Percentiles rank a stretch among this genome's conserved stretches.
Evolutionary conservation across 2,113 vertebrate species (phyloP).

Genomic region (Elaphurus davidianus): DNA sequence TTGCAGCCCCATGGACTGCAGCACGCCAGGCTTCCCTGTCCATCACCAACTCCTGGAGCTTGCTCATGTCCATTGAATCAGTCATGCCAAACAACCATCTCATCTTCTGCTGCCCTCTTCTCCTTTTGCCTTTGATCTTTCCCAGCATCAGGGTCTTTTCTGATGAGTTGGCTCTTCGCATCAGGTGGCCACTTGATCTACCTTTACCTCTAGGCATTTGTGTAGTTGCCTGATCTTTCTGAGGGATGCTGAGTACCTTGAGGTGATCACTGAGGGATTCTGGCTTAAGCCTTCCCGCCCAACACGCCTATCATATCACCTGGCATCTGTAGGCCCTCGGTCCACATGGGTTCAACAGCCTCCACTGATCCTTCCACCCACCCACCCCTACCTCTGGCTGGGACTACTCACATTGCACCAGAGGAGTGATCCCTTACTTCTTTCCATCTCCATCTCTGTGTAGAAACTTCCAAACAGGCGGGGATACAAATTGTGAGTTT

Average conservation of each 20-base stretch:
- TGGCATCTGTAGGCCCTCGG: neutral
- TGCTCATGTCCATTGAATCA: neutral
- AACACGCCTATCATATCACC: neutral
- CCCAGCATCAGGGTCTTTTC: neutral
- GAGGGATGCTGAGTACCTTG: neutral
- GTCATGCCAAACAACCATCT: neutral
- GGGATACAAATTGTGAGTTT: neutral
- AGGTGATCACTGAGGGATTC: neutral
- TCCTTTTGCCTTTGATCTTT: neutral
- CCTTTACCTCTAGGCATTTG: neutral
- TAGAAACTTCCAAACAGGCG: neutral
- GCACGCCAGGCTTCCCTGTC: neutral
- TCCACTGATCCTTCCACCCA: neutral
- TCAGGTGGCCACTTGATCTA: neutral
- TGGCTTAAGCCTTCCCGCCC: neutral
- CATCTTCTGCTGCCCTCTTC: neutral
- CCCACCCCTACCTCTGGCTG: neutral
- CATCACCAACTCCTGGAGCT: neutral
- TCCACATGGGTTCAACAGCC: neutral
- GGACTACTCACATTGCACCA: neutral
- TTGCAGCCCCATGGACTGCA: neutral
- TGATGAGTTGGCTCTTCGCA: neutral
- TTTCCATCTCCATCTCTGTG: neutral
- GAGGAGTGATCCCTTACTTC: neutral
- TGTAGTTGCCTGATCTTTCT: neutral